phyloP scores from a whole-genome alignment of 2,797 vertebrate species.

The Pseudochirops cupreus region DNA sequence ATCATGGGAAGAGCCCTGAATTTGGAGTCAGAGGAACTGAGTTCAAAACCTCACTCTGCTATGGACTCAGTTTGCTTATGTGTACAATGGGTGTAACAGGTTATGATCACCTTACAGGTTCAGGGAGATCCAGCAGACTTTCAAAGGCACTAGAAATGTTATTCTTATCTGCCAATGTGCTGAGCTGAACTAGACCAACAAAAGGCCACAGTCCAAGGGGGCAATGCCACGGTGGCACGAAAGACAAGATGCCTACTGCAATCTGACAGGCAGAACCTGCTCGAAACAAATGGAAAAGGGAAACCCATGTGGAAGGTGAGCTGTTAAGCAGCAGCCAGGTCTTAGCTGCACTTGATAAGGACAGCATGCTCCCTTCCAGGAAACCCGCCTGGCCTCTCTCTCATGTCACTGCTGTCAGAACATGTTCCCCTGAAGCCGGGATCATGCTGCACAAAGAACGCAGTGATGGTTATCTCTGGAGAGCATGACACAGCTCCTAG shows the following conservation, averaged over 20 bases:
- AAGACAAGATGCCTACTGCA: slow-evolving; percentile 35
- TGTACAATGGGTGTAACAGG: background rate
- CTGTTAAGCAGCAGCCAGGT: slow-evolving; percentile 61
- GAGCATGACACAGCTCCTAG: slow-evolving; percentile 60
- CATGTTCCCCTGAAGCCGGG: slow-evolving; percentile 50
- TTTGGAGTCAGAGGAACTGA: background rate
- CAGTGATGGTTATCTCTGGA: slow-evolving; percentile 54
- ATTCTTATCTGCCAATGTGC: background rate
- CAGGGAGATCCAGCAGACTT: background rate
- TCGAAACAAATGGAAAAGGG: slow-evolving; percentile 54
- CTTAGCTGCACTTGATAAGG: slow-evolving; percentile 65
- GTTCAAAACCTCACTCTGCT: background rate
- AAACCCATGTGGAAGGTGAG: slow-evolving; percentile 68
- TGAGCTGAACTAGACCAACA: background rate
- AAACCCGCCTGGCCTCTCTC: slow-evolving; percentile 59
- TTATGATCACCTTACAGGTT: background rate
- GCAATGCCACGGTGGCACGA: background rate
- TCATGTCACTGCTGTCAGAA: slow-evolving; percentile 63
- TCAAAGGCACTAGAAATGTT: background rate
- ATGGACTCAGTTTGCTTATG: background rate
- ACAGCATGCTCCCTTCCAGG: slow-evolving; percentile 53
- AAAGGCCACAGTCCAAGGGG: background rate
- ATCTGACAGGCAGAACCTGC: slow-evolving; percentile 39
- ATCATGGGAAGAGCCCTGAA: background rate
- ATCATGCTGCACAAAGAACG: slow-evolving; percentile 58